These are phyloP conservation scores for Anisognathus igniventris DNA, from an alignment of 2,797 vertebrate genomes.

Conservation along the genomic window DNA sequence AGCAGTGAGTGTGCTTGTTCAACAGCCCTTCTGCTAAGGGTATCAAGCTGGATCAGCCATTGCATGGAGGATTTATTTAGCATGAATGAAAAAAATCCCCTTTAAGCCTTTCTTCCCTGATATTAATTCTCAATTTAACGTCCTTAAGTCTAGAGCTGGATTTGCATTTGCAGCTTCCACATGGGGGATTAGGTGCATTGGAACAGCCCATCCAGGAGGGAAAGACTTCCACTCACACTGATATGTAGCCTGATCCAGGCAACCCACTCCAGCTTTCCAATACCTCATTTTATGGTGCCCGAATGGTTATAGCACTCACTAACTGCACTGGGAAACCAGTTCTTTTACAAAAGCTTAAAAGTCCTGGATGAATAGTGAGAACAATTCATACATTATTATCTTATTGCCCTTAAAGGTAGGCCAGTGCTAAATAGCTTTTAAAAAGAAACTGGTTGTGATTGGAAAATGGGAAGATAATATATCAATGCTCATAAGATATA, in stretches of 20 bases:
- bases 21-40: constrained; percentile 19
- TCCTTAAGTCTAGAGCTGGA: constrained; percentile 18
- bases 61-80: constrained; percentile 5
- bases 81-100: constrained; percentile 21
- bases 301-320: background rate
- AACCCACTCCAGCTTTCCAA: background rate
- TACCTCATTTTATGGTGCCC: background rate
- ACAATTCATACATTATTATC: background rate
- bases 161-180: constrained; percentile 23
- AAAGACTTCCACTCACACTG: background rate
- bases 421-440: background rate
- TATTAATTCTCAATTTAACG: constrained; percentile 18
- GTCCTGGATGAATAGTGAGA: background rate
- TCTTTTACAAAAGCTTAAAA: background rate
- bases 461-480: background rate
- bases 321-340: background rate
- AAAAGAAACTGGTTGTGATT: background rate
- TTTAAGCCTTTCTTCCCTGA: background rate
- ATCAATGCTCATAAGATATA: background rate
- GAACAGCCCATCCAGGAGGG: background rate
- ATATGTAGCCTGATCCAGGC: background rate
- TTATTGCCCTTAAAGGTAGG: background rate
- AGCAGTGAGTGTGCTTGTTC: background rate
- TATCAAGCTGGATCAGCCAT: constrained; percentile 26
- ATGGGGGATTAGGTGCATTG: background rate